Base-by-base conservation (phyloP, 1,140 invertebrate genomes). In the Lethrus apterus region DNA sequence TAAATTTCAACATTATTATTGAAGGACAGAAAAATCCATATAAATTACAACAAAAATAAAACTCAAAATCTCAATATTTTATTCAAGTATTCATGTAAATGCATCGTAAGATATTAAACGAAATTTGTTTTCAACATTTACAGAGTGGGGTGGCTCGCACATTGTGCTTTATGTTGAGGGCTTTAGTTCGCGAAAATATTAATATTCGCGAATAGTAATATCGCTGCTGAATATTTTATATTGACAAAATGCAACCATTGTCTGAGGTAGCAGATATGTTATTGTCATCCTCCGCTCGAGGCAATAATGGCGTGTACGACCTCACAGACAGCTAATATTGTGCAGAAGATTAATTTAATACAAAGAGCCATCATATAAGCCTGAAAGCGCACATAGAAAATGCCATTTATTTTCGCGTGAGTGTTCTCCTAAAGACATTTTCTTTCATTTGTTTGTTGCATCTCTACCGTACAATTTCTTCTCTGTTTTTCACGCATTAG, bases 291-390 rank as follows among this genome's bases (percentile, higher is more conserved):
- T 31, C 29, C 42, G 42, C 24, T 44, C 42, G 29, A 32, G 15
- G 42, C 31, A 44, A 32, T 44, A 44, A 33, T 44, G 29, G 29
- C 42, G 18, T 14, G 29, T 32, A 44, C 42, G 31, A 44, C 42
- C 29, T 44, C 42, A 44, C 29, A 21, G 42, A 44, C 42, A 44
- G 42, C 42, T 44, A 44, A 44, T 44, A 44, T 44, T 32, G 42
- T 44, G 31, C 42, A 15, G n/a, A 33, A 44, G 42, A 44, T 44
- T 44, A 44, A 44, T 44, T 31, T 44, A 44, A 44, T 18, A 44
- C 42, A 44, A 44, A 32, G 42, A 33, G 30, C n/a, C 42, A 33
- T 33, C 31, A 31, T 33, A 23, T 33, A 44, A 44, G 29, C 17
- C 30, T 44, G 42, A 33, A 44, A 32, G 42, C 24, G 40, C 24